Base-by-base conservation (phyloP, 2,888 invertebrate species). In the Leptogaster cylindrica region DNA sequence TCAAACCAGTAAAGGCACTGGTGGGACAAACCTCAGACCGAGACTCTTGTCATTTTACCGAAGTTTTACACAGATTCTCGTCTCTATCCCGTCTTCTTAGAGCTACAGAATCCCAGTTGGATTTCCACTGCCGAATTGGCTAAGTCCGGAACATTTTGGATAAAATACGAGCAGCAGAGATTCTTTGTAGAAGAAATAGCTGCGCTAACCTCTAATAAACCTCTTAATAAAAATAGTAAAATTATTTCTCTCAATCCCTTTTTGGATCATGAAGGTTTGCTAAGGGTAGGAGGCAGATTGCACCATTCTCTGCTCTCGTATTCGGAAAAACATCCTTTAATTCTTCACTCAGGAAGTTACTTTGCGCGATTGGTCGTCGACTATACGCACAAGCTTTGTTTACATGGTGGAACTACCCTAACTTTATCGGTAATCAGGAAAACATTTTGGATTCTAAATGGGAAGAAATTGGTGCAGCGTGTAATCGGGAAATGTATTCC, bases 361-460 rank as follows among this genome's bases (percentile, higher is more conserved):
- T n/a, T n/a, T n/a, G n/a, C n/a, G n/a, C n/a, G n/a, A n/a, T n/a
- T n/a, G n/a, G n/a, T n/a, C n/a, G n/a, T n/a, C n/a, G n/a, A n/a
- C n/a, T n/a, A n/a, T n/a, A n/a, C n/a, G n/a, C n/a, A n/a, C n/a
- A n/a, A n/a, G n/a, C n/a, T n/a, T n/a, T n/a, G n/a, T n/a, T n/a
- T n/a, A n/a, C n/a, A 74, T 70, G 70, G 71, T 31, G 73, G 71
- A 7, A 25, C 71, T 8, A 71, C 72, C 36, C 27, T 67, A 25
- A 51, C n/a, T n/a, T n/a, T n/a, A n/a, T n/a, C n/a, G n/a, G n/a
- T n/a, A n/a, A n/a, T n/a, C n/a, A n/a, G n/a, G n/a, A n/a, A n/a
- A n/a, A n/a, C n/a, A n/a, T n/a, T n/a, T n/a, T n/a, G n/a, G n/a
- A n/a, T n/a, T n/a, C n/a, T n/a, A n/a, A n/a, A n/a, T n/a, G n/a